phyloP scores from a whole-genome alignment of 2,888 invertebrate genomes.

The Scaptomyza polygonia region DNA sequence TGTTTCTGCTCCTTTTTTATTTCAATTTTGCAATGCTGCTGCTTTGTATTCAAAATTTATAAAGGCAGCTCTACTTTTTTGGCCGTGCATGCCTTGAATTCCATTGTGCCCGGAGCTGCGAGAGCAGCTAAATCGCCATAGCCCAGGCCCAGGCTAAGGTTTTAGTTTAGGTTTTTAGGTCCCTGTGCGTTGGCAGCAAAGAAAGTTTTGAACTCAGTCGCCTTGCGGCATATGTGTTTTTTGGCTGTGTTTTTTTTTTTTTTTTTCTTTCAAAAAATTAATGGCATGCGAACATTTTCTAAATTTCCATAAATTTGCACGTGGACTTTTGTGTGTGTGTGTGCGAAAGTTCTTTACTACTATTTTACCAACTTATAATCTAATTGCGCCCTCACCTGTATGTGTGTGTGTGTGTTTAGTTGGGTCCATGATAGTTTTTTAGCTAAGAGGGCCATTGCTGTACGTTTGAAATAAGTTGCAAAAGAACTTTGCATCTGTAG shows the following conservation, averaged over 20 bases:
- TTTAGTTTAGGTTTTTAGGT: constrained; percentile 4
- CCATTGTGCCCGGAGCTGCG: constrained; percentile 51
- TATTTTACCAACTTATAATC: constrained; percentile 69
- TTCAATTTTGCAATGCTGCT: constrained; percentile 56
- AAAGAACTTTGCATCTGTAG: constrained; percentile 57
- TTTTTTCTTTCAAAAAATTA: too few relatives aligned
- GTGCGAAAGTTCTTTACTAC: constrained; percentile 76
- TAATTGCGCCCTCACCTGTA: constrained; percentile 70
- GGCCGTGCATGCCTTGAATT: constrained; percentile 59
- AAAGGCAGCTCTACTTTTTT: constrained; percentile 48
- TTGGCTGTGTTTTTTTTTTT: constrained; percentile 63
- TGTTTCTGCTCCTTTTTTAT: constrained; percentile 18
- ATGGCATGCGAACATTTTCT: constrained; percentile 79
- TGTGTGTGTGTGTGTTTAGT: constrained; percentile 19
- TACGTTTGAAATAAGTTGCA: constrained; percentile 62
- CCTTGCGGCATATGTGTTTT: constrained; percentile 77
- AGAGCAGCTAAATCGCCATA: constrained; percentile 52
- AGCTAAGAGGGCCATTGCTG: constrained; percentile 45
- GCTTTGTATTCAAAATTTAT: constrained; percentile 71
- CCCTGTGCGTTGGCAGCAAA: constrained; percentile 39
- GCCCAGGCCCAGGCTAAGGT: constrained; percentile 24
- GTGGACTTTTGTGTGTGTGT: constrained; percentile 73
- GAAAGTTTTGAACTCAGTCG: constrained; percentile 48
- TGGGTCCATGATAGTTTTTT: constrained; percentile 61
- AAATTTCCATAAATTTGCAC: constrained; percentile 81